Conservation (phyloP, 2,888 invertebrate species). For the Caenorhabditis doughertyi region DNA sequence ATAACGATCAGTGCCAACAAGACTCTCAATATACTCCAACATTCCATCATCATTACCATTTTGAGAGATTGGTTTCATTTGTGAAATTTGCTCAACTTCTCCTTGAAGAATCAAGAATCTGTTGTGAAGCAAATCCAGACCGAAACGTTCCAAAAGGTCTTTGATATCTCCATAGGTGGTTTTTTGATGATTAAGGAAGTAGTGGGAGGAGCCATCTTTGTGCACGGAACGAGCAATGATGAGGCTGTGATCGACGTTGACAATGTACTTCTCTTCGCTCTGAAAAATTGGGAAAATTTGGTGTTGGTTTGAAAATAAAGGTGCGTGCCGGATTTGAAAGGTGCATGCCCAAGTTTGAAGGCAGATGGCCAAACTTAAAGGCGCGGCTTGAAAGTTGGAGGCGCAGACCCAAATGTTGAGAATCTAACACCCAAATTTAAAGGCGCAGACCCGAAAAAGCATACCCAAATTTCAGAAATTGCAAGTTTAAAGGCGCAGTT, state of each 20-base stretch:
- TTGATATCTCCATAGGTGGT: slow-evolving; percentile 91
- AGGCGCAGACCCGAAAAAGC: too few relatives aligned
- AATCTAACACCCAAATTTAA: too few relatives aligned
- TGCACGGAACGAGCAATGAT: not conserved
- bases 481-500: too few relatives aligned
- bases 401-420: too few relatives aligned
- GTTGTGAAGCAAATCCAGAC: slow-evolving; percentile 96
- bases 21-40: slow-evolving; percentile 98
- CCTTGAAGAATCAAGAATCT: slow-evolving; percentile 98
- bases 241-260: not conserved
- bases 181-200: slow-evolving; percentile 59
- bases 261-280: slow-evolving; percentile 4
- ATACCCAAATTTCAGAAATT: too few relatives aligned
- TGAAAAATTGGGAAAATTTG: not conserved
- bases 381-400: too few relatives aligned
- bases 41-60: slow-evolving; percentile 91
- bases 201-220: slow-evolving; percentile 76
- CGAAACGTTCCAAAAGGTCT: slow-evolving; percentile 88
- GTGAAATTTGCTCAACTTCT: slow-evolving; percentile 98
- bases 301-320: too few relatives aligned
- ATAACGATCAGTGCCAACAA: slow-evolving; percentile 88
- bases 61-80: slow-evolving; percentile 95
- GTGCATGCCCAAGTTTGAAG: too few relatives aligned
- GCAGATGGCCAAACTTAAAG: too few relatives aligned
- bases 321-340: too few relatives aligned